A percentile compares a stretch with the other conserved stretches of the same genome.
These are phyloP conservation scores for Drosophila formosana DNA, from an alignment of 2,888 invertebrate genomes.

Conservation along the genomic window DNA sequence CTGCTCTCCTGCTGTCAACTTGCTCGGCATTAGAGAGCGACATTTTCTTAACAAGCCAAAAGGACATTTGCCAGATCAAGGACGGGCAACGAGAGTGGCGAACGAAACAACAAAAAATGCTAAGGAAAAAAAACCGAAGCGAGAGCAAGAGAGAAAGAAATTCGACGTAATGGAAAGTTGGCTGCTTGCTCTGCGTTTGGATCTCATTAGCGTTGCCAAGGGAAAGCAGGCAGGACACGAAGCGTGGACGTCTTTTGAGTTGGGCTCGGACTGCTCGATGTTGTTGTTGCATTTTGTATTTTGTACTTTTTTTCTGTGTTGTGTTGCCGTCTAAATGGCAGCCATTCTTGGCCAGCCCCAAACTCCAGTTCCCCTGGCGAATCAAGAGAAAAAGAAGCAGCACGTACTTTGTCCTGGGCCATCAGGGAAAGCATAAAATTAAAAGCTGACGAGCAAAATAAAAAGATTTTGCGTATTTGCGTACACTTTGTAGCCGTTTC, in stretches of 20 bases:
- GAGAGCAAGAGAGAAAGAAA: constrained; percentile 36
- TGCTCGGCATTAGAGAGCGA: constrained; percentile 76
- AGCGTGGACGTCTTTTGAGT: constrained; percentile 54
- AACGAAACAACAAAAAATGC: constrained; percentile 51
- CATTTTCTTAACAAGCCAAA: constrained; percentile 79
- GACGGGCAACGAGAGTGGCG: constrained; percentile 8
- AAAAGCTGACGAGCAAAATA: constrained; percentile 83
- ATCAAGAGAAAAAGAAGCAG: constrained; percentile 40
- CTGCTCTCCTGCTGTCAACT: constrained; percentile 28
- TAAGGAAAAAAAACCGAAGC: constrained; percentile 10
- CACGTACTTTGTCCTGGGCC: constrained; percentile 18
- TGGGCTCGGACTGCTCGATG: not conserved
- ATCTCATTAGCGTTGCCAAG: constrained; percentile 83
- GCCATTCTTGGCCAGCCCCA: constrained; percentile 43
- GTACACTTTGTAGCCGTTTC: constrained; percentile 52
- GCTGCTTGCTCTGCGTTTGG: constrained; percentile 59
- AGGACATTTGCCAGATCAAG: constrained; percentile 71
- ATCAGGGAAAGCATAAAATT: constrained; percentile 69
- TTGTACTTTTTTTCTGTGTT: not conserved
- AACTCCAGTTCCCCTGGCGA: constrained; percentile 16
- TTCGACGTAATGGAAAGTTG: constrained; percentile 73
- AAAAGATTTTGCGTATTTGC: constrained; percentile 78
- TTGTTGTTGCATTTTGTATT: constrained; percentile 3
- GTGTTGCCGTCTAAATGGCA: constrained; percentile 63
- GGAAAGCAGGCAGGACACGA: constrained; percentile 24